These are phyloP conservation scores for Phylloscopus trochiloides DNA, from an alignment of 2,113 vertebrate genomes.

Conservation along the genomic window DNA sequence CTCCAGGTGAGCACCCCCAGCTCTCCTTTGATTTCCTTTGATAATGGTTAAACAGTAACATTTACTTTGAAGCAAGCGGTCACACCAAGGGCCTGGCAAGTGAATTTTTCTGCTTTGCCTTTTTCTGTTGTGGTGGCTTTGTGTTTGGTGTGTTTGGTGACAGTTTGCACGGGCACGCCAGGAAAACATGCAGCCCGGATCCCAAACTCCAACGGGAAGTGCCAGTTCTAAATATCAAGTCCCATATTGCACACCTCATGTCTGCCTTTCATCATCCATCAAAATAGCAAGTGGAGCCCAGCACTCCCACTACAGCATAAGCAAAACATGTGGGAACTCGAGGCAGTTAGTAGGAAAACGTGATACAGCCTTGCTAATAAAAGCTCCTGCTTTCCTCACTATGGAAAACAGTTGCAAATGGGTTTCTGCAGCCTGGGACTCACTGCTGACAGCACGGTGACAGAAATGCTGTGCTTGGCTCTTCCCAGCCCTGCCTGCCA, in stretches of 20 bases:
- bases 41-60: not conserved
- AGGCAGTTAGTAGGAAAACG: conserved; percentile 28
- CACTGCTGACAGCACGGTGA: not conserved
- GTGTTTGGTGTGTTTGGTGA: not conserved
- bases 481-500: not conserved
- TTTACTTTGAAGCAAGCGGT: not conserved
- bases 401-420: not conserved
- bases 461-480: not conserved
- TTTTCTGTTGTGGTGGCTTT: not conserved
- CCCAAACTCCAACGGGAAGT: not conserved
- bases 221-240: not conserved
- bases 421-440: not conserved
- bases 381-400: conserved; percentile 40
- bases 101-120: not conserved
- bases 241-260: conserved; percentile 21
- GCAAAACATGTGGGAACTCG: conserved; percentile 50
- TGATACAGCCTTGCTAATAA: conserved; percentile 46
- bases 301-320: conserved; percentile 26
- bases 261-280: conserved; percentile 43
- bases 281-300: conserved; percentile 29
- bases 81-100: not conserved
- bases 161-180: not conserved
- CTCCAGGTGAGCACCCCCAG: not conserved
- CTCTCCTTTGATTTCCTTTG: not conserved
- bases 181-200: not conserved